Conservation (phyloP, 2,113 vertebrate species). For the Jaculus jaculus region DNA sequence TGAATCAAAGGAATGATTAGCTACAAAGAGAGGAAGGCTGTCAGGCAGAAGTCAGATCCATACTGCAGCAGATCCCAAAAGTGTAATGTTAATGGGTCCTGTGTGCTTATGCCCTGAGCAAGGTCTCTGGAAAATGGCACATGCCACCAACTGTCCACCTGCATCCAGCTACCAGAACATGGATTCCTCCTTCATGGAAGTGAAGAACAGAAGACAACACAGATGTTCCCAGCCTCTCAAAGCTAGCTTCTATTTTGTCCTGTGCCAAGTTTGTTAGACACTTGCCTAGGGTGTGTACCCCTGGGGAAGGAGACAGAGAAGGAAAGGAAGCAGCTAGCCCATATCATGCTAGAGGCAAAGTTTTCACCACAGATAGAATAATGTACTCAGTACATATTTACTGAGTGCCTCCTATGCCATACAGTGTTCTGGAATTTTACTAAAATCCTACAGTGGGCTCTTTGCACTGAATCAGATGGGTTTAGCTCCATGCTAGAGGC, state of each 20-base stretch:
- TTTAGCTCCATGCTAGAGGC: neutral
- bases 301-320: neutral
- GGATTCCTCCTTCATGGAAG: neutral
- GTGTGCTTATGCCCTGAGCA: neutral
- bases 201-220: neutral
- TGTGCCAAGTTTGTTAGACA: neutral
- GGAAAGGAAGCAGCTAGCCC: neutral
- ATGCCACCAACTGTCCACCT: neutral
- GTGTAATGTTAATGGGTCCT: neutral
- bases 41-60: conserved; percentile 55
- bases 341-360: neutral
- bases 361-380: conserved; percentile 9
- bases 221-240: neutral
- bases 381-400: neutral
- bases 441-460: neutral
- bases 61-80: neutral
- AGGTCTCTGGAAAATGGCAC: neutral
- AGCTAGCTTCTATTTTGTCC: neutral
- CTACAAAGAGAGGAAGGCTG: conserved; percentile 68
- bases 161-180: neutral
- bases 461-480: neutral
- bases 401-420: neutral
- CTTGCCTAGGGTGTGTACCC: neutral
- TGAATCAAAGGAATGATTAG: conserved; percentile 73
- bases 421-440: neutral